Evolutionary conservation across 2,113 vertebrate genomes (phyloP), one percentile per base, ranked within the genome.

Genomic region (Ammodytes dubius): DNA sequence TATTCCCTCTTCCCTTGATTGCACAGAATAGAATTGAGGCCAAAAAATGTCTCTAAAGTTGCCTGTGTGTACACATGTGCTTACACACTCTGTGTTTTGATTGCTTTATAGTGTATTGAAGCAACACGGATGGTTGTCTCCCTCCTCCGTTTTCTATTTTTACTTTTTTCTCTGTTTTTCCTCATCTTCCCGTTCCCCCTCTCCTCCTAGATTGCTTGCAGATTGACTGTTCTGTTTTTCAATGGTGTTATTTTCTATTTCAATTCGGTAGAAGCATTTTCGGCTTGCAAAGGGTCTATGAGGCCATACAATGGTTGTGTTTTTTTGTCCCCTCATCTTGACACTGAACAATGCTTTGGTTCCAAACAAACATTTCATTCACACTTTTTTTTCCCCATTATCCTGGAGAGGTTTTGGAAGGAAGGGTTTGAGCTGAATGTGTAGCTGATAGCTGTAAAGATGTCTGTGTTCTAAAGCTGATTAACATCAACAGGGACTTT

Each of bases 51-150:
- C 37, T 66, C 37, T 46, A 17, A 35, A 71, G 27, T 17, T 47
- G 7, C 67, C 64, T 19, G 59, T 49, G 56, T 70, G 57, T 49
- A 45, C 56, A 47, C 39, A 59, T 15, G 4, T 10, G 37, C 27
- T 46, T 37, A 59, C 35, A 81, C 40, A 85, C 49, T 50, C 6
- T 52, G 39, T 47, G 49, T 76, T 77, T 74, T 52, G 3, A 5
- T 70, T 79, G 75, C 47, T 87, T 81, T 74, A 56, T 47, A 35
- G 70, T 75, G 8, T 58, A 60, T 27, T 68, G 15, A 71, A 83
- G 45, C 57, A 19, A 74, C 19, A 47, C 49, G 15, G 0, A 61
- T 67, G 5, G 7, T 37, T 75, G 56, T 47, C 17, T 43, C 6
- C 53, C 10, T 43, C 59, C 7, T 58, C 12, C 65, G 7, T 58